These are phyloP conservation scores for Chinchilla lanigera DNA, from an alignment of 2,113 vertebrate species.

Conservation along the genomic window DNA sequence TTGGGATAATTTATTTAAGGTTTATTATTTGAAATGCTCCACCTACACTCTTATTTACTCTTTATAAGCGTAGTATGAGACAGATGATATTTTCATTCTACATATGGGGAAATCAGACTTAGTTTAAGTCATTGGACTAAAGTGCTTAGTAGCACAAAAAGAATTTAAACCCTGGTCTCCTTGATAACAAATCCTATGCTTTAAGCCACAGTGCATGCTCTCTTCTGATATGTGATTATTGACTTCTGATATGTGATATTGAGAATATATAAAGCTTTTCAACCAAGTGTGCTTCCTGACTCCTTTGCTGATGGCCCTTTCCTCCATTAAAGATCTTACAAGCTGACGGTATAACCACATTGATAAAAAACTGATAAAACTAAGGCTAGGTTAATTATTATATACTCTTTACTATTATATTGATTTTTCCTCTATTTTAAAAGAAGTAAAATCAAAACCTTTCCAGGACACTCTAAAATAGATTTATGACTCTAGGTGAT, in stretches of 20 bases:
- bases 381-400: background rate
- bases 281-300: background rate
- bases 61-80: background rate
- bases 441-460: conserved; percentile 15
- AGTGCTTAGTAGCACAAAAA: background rate
- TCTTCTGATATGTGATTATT: background rate
- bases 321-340: conserved; percentile 1
- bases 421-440: conserved; percentile 31
- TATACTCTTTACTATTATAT: background rate
- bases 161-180: background rate
- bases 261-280: background rate
- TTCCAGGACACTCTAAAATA: background rate
- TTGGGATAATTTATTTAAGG: background rate
- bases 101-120: background rate
- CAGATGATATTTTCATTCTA: conserved; percentile 3
- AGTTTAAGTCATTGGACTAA: background rate
- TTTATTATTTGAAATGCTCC: background rate
- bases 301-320: background rate
- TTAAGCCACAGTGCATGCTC: background rate
- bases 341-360: background rate
- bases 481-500: background rate
- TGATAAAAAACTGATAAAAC: background rate
- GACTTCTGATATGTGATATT: background rate
- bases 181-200: background rate
- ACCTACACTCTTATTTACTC: background rate